Base-by-base conservation (phyloP, 2,888 invertebrate genomes). In the Cephus pygmeus region DNA sequence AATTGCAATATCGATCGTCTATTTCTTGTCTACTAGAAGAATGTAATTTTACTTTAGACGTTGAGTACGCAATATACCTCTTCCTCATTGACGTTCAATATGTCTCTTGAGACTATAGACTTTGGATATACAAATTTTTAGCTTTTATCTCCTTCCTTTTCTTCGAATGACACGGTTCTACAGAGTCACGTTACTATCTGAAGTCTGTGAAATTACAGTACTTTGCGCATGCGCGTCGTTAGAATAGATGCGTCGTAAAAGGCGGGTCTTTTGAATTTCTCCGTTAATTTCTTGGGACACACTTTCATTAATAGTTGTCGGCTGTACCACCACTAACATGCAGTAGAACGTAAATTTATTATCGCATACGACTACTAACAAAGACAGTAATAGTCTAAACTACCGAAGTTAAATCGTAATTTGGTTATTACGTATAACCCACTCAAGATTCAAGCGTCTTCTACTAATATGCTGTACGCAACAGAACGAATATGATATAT, bases 221-320 rank as follows among this genome's bases (percentile, higher is more conserved):
- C 6, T 23, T 9, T 56, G 56, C 56, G 40, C 15, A 40, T 15
- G 40, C 40, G 40, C 23, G 6, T 23, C 15, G 40, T 40, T 40
- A 15, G 40, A 40, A 40, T 6, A 40, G 40, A 15, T 15, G 40
- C 40, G 40, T 40, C 40, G 23, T 23, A 56, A 56, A 56, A 56
- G 56, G 56, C 56, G 56, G 56, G 23, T 56, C 56, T 56, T 56
- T 56, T 56, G 15, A 40, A 36, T 36, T 40, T 40, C 40, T 40
- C 40, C 40, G 40, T 6, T 40, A 15, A 40, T 15, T 15, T 40
- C 40, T 40, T 30, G 31, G 69, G 69, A 71, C 71, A 71, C 71
- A 84, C 80, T 84, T 85, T 85, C 81, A 82, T 81, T 76, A 35
- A 77, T 81, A 79, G 69, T 79, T 79, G 78, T 82, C 78, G 75